phyloP scores from a whole-genome alignment of 2,888 invertebrate species.

The Augiades crinisus region DNA sequence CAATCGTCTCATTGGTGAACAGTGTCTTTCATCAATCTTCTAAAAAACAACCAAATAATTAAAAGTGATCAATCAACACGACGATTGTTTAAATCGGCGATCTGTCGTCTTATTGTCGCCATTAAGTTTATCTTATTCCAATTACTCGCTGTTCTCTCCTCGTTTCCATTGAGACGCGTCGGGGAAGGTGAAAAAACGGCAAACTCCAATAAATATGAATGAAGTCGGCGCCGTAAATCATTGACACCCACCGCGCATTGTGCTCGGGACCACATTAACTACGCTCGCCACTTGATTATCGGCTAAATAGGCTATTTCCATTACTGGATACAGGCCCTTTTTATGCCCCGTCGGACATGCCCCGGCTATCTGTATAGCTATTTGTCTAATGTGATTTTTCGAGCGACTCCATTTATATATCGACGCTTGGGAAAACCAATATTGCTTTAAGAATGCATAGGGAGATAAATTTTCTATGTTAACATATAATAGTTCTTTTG shows the following conservation, averaged over 20 bases:
- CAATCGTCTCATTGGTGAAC: too few relatives aligned
- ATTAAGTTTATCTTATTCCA: too few relatives aligned
- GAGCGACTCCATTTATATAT: too few relatives aligned
- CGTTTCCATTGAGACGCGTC: background rate
- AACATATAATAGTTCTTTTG: too few relatives aligned
- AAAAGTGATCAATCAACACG: too few relatives aligned
- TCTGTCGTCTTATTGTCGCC: too few relatives aligned
- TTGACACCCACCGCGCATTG: slow-evolving; percentile 65
- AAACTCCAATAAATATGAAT: slow-evolving; percentile 70
- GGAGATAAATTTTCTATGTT: too few relatives aligned
- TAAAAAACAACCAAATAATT: too few relatives aligned
- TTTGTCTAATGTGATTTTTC: slow-evolving; percentile 9
- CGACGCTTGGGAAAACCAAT: too few relatives aligned
- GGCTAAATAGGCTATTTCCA: slow-evolving; percentile 9
- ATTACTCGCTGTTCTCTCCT: background rate
- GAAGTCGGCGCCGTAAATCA: slow-evolving; percentile 63
- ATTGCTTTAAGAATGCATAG: too few relatives aligned
- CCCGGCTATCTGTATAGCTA: background rate
- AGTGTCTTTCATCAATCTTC: too few relatives aligned
- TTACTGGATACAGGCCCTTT: slow-evolving; percentile 2
- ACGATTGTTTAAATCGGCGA: too few relatives aligned
- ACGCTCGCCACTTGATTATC: slow-evolving; percentile 27
- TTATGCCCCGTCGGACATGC: slow-evolving; percentile 2
- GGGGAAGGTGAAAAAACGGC: slow-evolving; percentile 52
- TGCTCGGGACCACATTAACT: slow-evolving; percentile 34